Conservation (phyloP, 1,140 invertebrate genomes). For the Drusus annulatus region DNA sequence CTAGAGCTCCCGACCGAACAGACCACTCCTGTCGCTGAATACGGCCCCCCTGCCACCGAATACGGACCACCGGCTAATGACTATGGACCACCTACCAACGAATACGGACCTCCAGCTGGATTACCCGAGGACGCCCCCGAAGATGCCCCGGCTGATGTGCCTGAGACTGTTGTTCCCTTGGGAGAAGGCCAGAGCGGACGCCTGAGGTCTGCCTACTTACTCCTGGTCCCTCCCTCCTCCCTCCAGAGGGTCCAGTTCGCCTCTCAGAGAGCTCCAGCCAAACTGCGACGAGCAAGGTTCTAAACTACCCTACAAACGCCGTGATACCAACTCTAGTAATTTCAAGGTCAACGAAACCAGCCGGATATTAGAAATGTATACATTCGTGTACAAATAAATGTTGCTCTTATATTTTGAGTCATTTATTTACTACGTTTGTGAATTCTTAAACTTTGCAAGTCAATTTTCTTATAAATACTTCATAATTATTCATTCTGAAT, state of each 20-base stretch:
- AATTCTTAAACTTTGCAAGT: too few species aligned
- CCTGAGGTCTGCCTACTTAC: constrained; percentile 37
- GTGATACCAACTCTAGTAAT: too few species aligned
- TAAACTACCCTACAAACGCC: neutral
- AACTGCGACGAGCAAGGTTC: constrained; percentile 10
- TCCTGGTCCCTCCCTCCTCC: constrained; percentile 7
- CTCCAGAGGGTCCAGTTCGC: constrained; percentile 29
- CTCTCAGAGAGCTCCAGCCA: constrained; percentile 6
- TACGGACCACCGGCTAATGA: constrained; percentile 64
- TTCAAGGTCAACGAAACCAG: too few species aligned
- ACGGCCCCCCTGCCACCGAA: constrained; percentile 38
- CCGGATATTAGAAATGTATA: too few species aligned
- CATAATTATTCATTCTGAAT: too few species aligned
- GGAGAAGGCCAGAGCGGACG: constrained; percentile 16
- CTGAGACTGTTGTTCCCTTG: neutral
- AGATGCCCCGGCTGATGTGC: neutral
- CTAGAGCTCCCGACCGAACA: constrained; percentile 65
- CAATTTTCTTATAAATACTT: too few species aligned
- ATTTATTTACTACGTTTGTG: too few species aligned
- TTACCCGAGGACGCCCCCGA: neutral
- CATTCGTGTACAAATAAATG: too few species aligned
- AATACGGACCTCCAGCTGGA: constrained; percentile 8
- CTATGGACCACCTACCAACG: constrained; percentile 3
- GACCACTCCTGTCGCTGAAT: constrained; percentile 61
- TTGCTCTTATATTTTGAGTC: too few species aligned